Base-by-base conservation (phyloP, 2,888 invertebrate genomes). In the Drosophila trichaetosa region DNA sequence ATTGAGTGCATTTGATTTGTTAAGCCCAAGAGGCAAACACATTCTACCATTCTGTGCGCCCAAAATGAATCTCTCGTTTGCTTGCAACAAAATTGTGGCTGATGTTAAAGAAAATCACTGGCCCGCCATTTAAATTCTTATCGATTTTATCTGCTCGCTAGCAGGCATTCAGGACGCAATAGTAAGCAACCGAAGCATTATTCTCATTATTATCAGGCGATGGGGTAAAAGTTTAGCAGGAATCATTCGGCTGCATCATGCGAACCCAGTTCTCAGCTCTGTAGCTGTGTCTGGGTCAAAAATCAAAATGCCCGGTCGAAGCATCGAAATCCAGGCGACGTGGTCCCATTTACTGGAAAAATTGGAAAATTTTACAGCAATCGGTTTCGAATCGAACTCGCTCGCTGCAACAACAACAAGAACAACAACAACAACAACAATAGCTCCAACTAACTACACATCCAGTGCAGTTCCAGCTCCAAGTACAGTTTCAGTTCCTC, bases 111-210 rank as follows among this genome's bases (percentile, higher is more conserved):
- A 10, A 54, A 8, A 16, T 46, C 46, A 27, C 33, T n/a, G 52
- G 24, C 11, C 60, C 66, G 74, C 68, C 68, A 80, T 74, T 85
- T 80, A 83, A 83, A 83, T 90, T 88, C 88, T 83, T 85, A 85
- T 85, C 90, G 85, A 85, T 85, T 85, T 85, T 90, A 85, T 85
- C 85, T 85, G 78, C 29, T 29, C 42, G 58, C 51, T 52, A 90
- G 46, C 90, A 85, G 85, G 85, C 60, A 71, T 31, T 42, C 85
- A 85, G 65, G 36, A 82, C 66, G 48, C 36, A 21, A 8, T 54
- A 79, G 82, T 27, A 63, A 33, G 78, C 58, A 13, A n/a, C 57
- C 36, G 21, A 46, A 27, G 27, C 36, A 49, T n/a, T 29, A 49
- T 33, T 31, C 56, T 13, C 18, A 58, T 7, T 38, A 52, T 24